A percentile compares a stretch with the other conserved stretches of the same genome.
These are phyloP conservation scores for Marasmarcha lunaedactyla DNA, from an alignment of 2,888 invertebrate genomes.

Conservation along the genomic window DNA sequence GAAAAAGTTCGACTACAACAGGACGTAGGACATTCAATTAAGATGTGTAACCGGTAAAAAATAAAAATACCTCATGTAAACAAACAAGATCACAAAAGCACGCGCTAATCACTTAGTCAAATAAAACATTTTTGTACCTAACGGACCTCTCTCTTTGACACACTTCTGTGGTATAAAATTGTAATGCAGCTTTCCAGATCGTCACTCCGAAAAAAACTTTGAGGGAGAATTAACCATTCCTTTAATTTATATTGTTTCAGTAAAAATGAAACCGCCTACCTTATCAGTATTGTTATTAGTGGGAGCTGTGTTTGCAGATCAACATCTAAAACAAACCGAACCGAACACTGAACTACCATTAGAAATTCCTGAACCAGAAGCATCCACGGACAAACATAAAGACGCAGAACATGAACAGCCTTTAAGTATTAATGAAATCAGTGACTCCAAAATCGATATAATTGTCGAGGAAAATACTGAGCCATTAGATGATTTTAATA, in stretches of 20 bases:
- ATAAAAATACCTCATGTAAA: no score
- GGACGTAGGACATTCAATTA: no score
- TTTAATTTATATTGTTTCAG: constrained; percentile 32
- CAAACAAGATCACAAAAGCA: no score
- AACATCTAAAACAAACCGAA: constrained; percentile 27
- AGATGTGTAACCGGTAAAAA: no score
- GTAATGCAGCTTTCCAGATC: constrained; percentile 26
- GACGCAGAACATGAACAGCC: constrained; percentile 23
- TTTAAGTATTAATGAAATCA: no score
- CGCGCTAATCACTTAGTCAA: constrained; percentile 22
- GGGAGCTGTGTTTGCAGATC: constrained; percentile 28
- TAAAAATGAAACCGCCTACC: constrained; percentile 39
- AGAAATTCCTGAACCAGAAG: no score
- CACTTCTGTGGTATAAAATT: constrained; percentile 24
- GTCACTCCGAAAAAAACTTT: no score
- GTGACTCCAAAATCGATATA: constrained; percentile 25
- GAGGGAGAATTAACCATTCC: no score
- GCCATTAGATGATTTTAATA: not conserved
- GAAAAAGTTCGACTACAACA: no score
- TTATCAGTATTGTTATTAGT: constrained; percentile 30
- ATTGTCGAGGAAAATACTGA: constrained; percentile 28
- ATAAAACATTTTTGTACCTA: constrained; percentile 18
- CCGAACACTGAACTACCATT: constrained; percentile 20
- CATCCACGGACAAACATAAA: constrained; percentile 25
- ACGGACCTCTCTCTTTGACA: constrained; percentile 50